phyloP scores from a whole-genome alignment of 2,113 vertebrate species.

The Perccottus glenii region DNA sequence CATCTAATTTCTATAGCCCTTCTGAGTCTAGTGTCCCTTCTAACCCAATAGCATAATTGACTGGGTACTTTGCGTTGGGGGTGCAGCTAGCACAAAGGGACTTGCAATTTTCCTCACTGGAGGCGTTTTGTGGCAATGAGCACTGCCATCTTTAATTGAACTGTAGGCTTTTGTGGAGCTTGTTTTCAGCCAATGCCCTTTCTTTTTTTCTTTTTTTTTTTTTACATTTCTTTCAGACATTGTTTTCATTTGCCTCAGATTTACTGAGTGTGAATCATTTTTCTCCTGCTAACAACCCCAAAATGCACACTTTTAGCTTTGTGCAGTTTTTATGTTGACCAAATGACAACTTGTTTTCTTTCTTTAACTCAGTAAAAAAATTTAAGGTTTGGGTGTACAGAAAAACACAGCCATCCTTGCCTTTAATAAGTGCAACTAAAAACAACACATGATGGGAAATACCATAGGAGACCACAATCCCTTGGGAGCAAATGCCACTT shows the following conservation, averaged over 20 bases:
- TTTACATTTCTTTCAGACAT: slow-evolving; percentile 29
- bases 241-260: slow-evolving; percentile 40
- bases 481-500: slow-evolving; percentile 53
- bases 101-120: slow-evolving; percentile 46
- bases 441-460: slow-evolving; percentile 31
- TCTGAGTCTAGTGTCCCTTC: slow-evolving; percentile 64
- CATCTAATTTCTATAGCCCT: slow-evolving; percentile 73
- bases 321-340: background rate
- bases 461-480: slow-evolving; percentile 20
- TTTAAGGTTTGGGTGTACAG: background rate
- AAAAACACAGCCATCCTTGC: background rate
- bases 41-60: slow-evolving; percentile 76
- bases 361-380: slow-evolving; percentile 4
- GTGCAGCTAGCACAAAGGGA: slow-evolving; percentile 22
- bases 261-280: slow-evolving; percentile 17
- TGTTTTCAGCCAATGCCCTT: slow-evolving; percentile 44
- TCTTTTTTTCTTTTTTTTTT: slow-evolving; percentile 30
- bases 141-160: slow-evolving; percentile 56
- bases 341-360: slow-evolving; percentile 2
- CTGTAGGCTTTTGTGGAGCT: slow-evolving; percentile 36
- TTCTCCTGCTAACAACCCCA: slow-evolving; percentile 3
- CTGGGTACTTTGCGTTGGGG: slow-evolving; percentile 51
- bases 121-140: slow-evolving; percentile 1
- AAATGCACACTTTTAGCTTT: slow-evolving; percentile 2
- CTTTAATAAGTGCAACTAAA: slow-evolving; percentile 7